Evolutionary conservation across 53 echinoderm and acorn worm species (phyloP).

Genomic region (Glandiceps talaboti): DNA sequence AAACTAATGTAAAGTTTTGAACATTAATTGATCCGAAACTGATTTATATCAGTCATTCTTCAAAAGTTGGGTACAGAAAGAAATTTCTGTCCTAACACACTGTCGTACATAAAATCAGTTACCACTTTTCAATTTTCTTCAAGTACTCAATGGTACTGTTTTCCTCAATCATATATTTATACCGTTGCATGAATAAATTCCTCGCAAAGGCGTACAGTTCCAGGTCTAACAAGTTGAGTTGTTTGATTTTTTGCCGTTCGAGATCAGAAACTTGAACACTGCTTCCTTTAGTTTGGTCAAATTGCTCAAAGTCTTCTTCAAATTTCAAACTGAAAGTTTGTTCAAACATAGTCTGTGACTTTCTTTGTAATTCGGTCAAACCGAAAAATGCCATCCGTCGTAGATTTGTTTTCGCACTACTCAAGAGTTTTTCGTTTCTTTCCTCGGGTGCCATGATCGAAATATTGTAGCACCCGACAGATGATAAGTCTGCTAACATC

Average conservation of each 20-base stretch:
- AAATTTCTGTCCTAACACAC: too few relatives aligned
- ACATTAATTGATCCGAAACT: not conserved
- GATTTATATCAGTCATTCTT: too few relatives aligned
- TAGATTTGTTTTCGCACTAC: slow-evolving; percentile 68
- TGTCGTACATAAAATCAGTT: too few relatives aligned
- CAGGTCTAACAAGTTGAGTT: slow-evolving; percentile 42
- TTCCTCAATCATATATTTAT: slow-evolving; percentile 27
- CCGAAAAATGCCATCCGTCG: slow-evolving; percentile 64
- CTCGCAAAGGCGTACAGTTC: slow-evolving; percentile 70
- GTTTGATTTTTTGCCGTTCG: slow-evolving; percentile 19
- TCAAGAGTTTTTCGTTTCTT: slow-evolving; percentile 40
- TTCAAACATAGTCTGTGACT: slow-evolving; percentile 80
- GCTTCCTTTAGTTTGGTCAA: slow-evolving; percentile 49
- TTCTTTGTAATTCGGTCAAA: slow-evolving; percentile 63
- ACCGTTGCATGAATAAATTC: slow-evolving; percentile 65
- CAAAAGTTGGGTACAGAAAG: too few relatives aligned
- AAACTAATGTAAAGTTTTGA: not conserved
- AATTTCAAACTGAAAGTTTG: slow-evolving; percentile 65
- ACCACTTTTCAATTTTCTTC: not conserved
- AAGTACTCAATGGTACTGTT: not conserved
- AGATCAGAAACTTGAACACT: slow-evolving; percentile 16
- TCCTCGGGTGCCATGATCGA: slow-evolving; percentile 38
- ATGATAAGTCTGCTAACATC: slow-evolving; percentile 75
- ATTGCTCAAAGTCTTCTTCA: slow-evolving; percentile 37
- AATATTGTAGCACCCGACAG: slow-evolving; percentile 70